Percentiles rank a stretch among this genome's conserved stretches.
Conservation (phyloP, 2,888 invertebrate species). For the Salpingus planirostris region DNA sequence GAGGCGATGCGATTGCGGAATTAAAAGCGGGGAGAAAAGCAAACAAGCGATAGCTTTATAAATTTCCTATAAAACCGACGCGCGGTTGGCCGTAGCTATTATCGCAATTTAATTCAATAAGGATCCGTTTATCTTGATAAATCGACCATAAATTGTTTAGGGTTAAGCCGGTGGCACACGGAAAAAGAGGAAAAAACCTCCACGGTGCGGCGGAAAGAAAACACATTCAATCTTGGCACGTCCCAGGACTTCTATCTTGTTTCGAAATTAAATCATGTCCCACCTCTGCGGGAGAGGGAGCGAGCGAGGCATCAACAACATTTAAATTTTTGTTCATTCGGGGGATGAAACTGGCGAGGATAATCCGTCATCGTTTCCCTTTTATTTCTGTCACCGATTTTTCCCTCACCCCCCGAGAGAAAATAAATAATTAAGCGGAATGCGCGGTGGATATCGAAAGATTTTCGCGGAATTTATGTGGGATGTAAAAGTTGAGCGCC, state of each 20-base stretch:
- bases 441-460: too few species aligned
- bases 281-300: background rate
- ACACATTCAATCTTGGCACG: constrained; percentile 26
- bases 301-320: too few species aligned
- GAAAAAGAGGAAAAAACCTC: constrained; percentile 23
- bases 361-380: too few species aligned
- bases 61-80: constrained; percentile 23
- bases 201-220: constrained; percentile 19
- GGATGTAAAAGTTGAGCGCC: background rate
- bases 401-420: too few species aligned
- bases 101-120: constrained; percentile 40
- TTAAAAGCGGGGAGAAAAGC: constrained; percentile 19
- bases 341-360: too few species aligned
- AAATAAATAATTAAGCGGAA: too few species aligned
- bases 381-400: too few species aligned
- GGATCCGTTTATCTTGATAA: constrained; percentile 37
- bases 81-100: constrained; percentile 27
- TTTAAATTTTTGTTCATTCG: too few species aligned
- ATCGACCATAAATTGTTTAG: constrained; percentile 39
- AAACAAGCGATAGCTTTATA: constrained; percentile 20
- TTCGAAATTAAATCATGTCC: constrained; percentile 24
- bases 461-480: too few species aligned
- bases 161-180: constrained; percentile 22
- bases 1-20: constrained; percentile 10
- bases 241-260: constrained; percentile 23